phyloP scores from a whole-genome alignment of 2,113 vertebrate genomes.

The Abramis brama region DNA sequence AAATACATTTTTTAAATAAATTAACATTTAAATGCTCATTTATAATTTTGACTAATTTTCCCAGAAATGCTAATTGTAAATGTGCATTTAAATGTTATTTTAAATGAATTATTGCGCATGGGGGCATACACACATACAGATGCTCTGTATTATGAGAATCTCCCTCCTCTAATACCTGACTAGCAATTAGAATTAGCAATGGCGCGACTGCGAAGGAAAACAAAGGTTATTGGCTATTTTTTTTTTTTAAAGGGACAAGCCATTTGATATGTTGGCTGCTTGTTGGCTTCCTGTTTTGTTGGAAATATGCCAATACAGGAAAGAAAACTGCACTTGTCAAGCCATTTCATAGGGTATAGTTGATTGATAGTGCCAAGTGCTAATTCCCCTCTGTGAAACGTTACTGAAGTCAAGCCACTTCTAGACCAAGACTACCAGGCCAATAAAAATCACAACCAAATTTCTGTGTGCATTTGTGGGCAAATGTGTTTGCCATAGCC shows the following conservation, averaged over 20 bases:
- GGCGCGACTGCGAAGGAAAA: neutral
- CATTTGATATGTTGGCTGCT: neutral
- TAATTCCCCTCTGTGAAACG: neutral
- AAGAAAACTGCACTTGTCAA: neutral
- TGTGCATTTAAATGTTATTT: too few relatives aligned
- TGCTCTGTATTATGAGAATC: neutral
- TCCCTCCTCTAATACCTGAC: neutral
- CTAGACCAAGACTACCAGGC: neutral
- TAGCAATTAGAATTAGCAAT: neutral
- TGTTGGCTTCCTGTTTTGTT: neutral
- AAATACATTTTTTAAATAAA: too few relatives aligned
- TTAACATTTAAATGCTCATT: too few relatives aligned
- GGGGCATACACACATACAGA: neutral
- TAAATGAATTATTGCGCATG: neutral
- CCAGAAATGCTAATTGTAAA: too few relatives aligned
- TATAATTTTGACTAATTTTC: too few relatives aligned
- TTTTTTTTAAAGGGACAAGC: neutral
- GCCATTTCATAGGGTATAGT: neutral
- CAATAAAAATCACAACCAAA: neutral
- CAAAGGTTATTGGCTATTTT: neutral
- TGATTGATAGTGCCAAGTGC: neutral
- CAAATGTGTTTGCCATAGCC: neutral
- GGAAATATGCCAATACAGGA: neutral
- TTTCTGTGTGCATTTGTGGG: slow-evolving; percentile 19
- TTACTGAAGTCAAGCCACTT: neutral